Conservation (phyloP, 1,140 invertebrate genomes). For the Arion vulgaris region DNA sequence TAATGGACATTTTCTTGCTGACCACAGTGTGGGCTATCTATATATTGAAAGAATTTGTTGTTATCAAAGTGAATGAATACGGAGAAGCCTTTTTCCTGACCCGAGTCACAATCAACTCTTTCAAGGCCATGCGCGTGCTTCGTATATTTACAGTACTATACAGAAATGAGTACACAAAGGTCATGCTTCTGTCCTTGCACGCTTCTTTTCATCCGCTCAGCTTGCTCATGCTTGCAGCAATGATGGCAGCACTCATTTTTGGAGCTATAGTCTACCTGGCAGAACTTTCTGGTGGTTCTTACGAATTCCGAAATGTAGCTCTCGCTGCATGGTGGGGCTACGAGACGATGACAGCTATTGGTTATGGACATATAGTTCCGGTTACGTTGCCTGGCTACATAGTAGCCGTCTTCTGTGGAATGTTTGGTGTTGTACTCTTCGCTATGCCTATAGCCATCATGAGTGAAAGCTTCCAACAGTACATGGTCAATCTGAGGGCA, state of each 20-base stretch:
- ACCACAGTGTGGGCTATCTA: too few relatives aligned
- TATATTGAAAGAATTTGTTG: too few relatives aligned
- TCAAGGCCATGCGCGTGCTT: background rate
- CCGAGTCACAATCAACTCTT: background rate
- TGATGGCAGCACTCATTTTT: background rate
- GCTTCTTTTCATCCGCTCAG: background rate
- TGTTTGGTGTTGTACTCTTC: slow-evolving; percentile 39
- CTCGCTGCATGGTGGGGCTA: slow-evolving; percentile 94
- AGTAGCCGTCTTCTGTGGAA: slow-evolving; percentile 44
- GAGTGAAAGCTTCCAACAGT: slow-evolving; percentile 23
- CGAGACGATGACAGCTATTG: slow-evolving; percentile 95
- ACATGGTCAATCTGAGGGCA: background rate
- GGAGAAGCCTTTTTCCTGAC: too few relatives aligned
- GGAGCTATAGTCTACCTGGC: background rate
- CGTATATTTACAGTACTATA: background rate
- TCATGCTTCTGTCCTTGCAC: background rate
- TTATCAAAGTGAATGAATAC: too few relatives aligned
- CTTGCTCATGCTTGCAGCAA: background rate
- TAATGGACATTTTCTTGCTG: too few relatives aligned
- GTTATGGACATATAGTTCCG: slow-evolving; percentile 90
- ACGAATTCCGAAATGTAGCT: slow-evolving; percentile 88
- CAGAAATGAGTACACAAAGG: slow-evolving; percentile 5
- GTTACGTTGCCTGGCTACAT: slow-evolving; percentile 47
- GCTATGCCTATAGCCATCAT: slow-evolving; percentile 39
- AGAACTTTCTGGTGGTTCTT: background rate